Percentiles rank a stretch among this genome's conserved stretches.
These are phyloP conservation scores for Typhlomys cinereus DNA, from an alignment of 2,113 vertebrate genomes.

Conservation along the genomic window DNA sequence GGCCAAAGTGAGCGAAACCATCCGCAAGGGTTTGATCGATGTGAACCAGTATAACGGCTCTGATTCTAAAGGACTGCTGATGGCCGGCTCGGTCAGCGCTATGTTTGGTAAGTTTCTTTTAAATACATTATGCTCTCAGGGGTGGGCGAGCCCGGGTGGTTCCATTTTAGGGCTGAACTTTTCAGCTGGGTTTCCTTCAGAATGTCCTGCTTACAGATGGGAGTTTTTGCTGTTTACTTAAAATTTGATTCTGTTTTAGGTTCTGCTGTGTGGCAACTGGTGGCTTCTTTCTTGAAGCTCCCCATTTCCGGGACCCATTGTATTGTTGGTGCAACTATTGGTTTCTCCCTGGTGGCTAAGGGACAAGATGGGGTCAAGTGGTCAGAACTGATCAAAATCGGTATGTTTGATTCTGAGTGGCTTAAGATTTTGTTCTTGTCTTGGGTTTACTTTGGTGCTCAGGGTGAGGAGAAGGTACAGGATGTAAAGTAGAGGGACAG, in stretches of 20 bases:
- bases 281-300: slow-evolving; percentile 96
- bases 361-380: slow-evolving; percentile 93
- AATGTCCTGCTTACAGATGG: not conserved
- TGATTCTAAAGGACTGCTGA: slow-evolving; percentile 87
- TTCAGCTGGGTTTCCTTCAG: not conserved
- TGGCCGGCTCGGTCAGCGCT: slow-evolving; percentile 93
- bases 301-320: slow-evolving; percentile 99
- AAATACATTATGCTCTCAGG: not conserved
- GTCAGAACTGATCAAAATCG: slow-evolving; percentile 95
- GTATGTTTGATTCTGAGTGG: slow-evolving; percentile 81
- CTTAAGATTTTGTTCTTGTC: not conserved
- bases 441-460: not conserved
- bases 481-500: not conserved
- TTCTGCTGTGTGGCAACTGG: slow-evolving; percentile 96
- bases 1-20: slow-evolving; percentile 98
- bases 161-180: not conserved
- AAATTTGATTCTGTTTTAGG: slow-evolving; percentile 82
- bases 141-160: not conserved
- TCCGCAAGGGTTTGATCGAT: slow-evolving; percentile 95
- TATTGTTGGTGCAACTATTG: slow-evolving; percentile 97
- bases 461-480: not conserved
- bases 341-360: slow-evolving; percentile 94
- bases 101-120: slow-evolving; percentile 93
- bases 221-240: slow-evolving; percentile 4
- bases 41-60: slow-evolving; percentile 90